Evolutionary conservation across 2,888 invertebrate genomes (phyloP), one percentile per base, ranked within the genome.

Genomic region (Lissonota sp.): DNA sequence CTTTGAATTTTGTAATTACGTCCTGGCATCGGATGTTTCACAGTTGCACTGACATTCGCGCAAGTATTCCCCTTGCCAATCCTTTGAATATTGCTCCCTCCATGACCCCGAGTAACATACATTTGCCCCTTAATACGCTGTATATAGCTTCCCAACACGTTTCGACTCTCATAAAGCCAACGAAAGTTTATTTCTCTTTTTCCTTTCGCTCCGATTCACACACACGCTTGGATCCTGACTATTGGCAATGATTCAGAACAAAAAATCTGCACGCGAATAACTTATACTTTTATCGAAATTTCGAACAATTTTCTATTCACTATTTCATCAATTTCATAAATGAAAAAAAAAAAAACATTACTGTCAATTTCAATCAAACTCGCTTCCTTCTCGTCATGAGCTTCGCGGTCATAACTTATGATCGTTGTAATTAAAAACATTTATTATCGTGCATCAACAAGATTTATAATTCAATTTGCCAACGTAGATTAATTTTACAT

Each of bases 151-250:
- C 40, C 5, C 40, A 14, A 37, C 49, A 10, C 12, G 46, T 57
- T 57, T 62, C 60, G 49, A 57, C 49, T 66, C 44, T 58, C 57
- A 26, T 26, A 7, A 4, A 74, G 55, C 63, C 63, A 71, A 79
- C 74, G 78, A 78, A 69, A 83, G 80, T 76, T 76, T 26, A 26
- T 26, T 26, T 26, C 26, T 26, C 26, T 26, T 26, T 26, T 71
- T 64, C 78, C 63, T 73, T 63, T 79, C 58, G 53, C 72, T 62
- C 51, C 55, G 10, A 16, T 46, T 73, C 67, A 57, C 58, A 26
- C 26, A 70, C 55, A 49, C n/a, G 67, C 70, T 42, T 72, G 49
- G 8, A 57, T 42, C 57, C 49, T 72, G 72, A 42, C 63, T 64
- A 71, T 64, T 46, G 39, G 51, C 44, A 49, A 79, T 63, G 51